Evolutionary conservation across 2,797 vertebrate species (phyloP), one percentile per base, ranked within the genome.

Genomic region (Acanthornis magna): DNA sequence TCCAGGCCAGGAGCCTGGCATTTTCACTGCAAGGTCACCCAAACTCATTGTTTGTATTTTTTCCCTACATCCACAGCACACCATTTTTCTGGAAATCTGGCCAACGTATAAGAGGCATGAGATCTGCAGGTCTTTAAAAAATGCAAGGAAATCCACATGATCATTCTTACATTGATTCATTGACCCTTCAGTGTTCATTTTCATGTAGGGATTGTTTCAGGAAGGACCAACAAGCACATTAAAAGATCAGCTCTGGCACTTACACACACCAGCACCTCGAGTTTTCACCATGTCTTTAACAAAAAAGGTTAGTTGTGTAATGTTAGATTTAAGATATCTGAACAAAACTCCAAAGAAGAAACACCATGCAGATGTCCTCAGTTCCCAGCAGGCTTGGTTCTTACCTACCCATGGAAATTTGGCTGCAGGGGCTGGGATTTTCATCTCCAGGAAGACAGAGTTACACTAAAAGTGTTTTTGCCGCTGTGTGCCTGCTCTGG

Each of bases 181-280:
- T n/a, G 67, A 66, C 61, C 62, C 51, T 47, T 34, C 5, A 0
- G 40, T 23, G 34, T 13, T 55, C 47, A 13, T 65, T 68, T 74
- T 68, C 58, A 66, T 10, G 1, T 2, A 15, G 36, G 5, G 15
- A 15, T 86, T 54, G 38, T 54, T 77, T 55, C 22, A 29, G 57
- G 21, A 63, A 40, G 36, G 40, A 71, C 26, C 40, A 74, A 42
- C 10, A 29, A 22, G 20, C 55, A n/a, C 43, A 27, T 63, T 10
- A 43, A 21, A 45, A 72, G 34, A 55, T 32, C 30, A 65, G 54
- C 47, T 68, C 50, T 45, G 54, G 42, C 50, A 54, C 32, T 50
- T 23, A 13, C 2, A 60, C 1, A 4, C 16, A 23, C 6, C 27
- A 73, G 26, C 3, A 4, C 25, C 17, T 40, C 0, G 0, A 34